Evolutionary conservation across 2,888 invertebrate genomes (phyloP).

Genomic region (Lithophane leautieri): DNA sequence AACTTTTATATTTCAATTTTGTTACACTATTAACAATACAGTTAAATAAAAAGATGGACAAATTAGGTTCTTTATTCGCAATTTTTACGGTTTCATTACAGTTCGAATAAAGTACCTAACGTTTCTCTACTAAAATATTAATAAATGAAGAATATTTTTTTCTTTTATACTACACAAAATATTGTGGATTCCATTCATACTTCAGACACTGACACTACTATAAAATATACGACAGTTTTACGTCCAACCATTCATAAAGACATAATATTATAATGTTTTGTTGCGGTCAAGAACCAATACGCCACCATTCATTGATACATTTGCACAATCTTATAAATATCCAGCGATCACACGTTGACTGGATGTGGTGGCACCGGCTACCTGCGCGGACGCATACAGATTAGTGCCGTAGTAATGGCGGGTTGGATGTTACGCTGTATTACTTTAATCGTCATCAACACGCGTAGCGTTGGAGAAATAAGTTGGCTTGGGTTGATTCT

Average conservation of each 20-base stretch:
- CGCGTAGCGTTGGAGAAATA: slow-evolving; percentile 70
- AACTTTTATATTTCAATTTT: neutral
- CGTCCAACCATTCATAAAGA: neutral
- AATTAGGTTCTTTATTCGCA: neutral
- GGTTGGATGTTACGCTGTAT: slow-evolving; percentile 82
- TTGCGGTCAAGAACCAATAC: slow-evolving; percentile 9
- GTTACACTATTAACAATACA: neutral
- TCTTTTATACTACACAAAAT: neutral
- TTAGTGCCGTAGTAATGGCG: slow-evolving; percentile 78
- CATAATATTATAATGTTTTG: neutral
- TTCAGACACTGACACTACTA: neutral
- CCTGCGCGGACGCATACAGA: slow-evolving; percentile 74
- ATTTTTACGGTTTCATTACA: neutral
- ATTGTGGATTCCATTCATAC: neutral
- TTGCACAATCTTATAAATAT: slow-evolving; percentile 27
- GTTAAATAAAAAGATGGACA: neutral
- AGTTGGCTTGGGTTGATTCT: neutral
- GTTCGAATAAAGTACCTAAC: neutral
- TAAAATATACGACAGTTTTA: neutral
- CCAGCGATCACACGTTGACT: slow-evolving; percentile 19
- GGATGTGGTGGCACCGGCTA: slow-evolving; percentile 60
- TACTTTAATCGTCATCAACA: slow-evolving; percentile 86
- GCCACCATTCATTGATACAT: slow-evolving; percentile 26
- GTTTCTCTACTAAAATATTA: neutral
- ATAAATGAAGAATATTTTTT: neutral